These are phyloP conservation scores for Thumatha senex DNA, from an alignment of 2,888 invertebrate genomes.

Conservation along the genomic window DNA sequence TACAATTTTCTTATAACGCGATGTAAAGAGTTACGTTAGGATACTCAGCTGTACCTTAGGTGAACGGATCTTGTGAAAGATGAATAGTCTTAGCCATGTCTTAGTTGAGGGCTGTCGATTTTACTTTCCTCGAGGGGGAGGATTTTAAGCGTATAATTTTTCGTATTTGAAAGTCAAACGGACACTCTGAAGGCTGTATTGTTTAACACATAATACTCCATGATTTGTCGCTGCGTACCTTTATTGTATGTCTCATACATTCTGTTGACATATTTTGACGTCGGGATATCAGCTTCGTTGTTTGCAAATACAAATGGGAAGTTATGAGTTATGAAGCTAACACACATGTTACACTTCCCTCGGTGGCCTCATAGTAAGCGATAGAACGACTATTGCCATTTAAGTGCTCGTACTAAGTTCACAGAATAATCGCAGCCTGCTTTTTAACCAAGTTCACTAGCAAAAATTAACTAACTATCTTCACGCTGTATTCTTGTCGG, in stretches of 20 bases:
- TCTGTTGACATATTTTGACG: slow-evolving; percentile 23
- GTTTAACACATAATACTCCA: slow-evolving; percentile 17
- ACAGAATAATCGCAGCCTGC: too few species aligned
- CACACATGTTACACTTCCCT: neutral
- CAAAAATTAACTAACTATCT: too few species aligned
- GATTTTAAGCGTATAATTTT: neutral
- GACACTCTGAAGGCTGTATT: slow-evolving; percentile 9
- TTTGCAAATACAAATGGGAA: slow-evolving; percentile 14
- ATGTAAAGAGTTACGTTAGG: neutral
- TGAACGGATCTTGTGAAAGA: too few species aligned
- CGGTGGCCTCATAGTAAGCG: too few species aligned
- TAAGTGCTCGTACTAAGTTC: too few species aligned
- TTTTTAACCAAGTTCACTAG: too few species aligned
- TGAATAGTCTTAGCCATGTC: too few species aligned
- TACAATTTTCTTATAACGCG: neutral
- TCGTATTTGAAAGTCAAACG: neutral
- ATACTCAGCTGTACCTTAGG: neutral
- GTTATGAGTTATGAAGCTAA: slow-evolving; percentile 11
- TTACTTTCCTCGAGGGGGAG: too few species aligned
- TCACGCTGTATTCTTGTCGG: too few species aligned
- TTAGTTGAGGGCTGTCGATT: too few species aligned
- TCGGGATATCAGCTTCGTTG: slow-evolving; percentile 21
- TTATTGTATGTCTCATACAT: slow-evolving; percentile 4
- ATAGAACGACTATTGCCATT: too few species aligned
- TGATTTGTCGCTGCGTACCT: slow-evolving; percentile 7